Conservation (phyloP, 2,797 vertebrate genomes). For the Bradypodion pumilum region DNA sequence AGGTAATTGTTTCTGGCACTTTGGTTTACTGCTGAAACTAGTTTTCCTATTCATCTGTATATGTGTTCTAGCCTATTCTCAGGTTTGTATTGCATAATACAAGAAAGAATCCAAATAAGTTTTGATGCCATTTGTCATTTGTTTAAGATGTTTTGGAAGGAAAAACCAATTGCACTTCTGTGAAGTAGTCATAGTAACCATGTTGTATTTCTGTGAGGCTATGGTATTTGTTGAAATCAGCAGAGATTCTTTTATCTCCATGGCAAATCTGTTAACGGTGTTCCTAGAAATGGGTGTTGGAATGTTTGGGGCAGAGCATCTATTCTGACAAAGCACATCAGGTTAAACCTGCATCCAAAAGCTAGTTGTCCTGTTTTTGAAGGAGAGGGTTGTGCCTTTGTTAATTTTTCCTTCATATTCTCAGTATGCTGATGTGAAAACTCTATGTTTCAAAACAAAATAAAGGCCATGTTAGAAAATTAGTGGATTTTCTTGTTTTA, state of each 20-base stretch:
- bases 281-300: not conserved
- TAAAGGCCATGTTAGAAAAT: not conserved
- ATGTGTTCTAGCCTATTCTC: conserved; percentile 90
- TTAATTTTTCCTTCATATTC: not conserved
- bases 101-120: not conserved
- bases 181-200: not conserved
- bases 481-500: not conserved
- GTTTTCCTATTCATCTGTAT: conserved; percentile 86
- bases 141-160: not conserved
- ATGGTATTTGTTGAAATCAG: not conserved
- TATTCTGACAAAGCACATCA: conserved; percentile 3
- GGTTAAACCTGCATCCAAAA: not conserved
- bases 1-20: conserved; percentile 91
- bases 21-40: conserved; percentile 88
- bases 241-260: not conserved
- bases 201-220: not conserved
- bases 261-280: not conserved
- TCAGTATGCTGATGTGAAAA: not conserved
- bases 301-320: not conserved
- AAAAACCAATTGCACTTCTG: not conserved
- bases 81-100: conserved; percentile 77
- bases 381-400: too few relatives aligned
- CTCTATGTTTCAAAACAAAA: not conserved
- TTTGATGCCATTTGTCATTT: conserved; percentile 1
- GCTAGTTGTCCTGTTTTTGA: not conserved